Evolutionary conservation across 2,113 vertebrate genomes (phyloP).

Genomic region (Psephotus haematonotus): DNA sequence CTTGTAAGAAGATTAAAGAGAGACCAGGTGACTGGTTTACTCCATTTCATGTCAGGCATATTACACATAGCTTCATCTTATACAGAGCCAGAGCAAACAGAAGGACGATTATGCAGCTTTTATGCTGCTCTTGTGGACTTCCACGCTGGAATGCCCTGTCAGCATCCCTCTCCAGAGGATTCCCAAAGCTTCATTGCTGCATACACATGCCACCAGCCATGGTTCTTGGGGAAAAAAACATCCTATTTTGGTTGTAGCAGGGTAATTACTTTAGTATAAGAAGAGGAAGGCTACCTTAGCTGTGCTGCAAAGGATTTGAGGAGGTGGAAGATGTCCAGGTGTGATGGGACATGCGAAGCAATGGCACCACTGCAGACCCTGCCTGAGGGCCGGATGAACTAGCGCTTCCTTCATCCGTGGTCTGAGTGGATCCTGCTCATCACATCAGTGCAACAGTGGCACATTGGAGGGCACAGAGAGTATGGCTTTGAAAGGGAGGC

Average conservation of each 20-base stretch:
- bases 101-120: not conserved
- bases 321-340: not conserved
- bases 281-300: not conserved
- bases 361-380: not conserved
- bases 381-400: not conserved
- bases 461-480: not conserved
- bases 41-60: not conserved
- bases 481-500: not conserved
- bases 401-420: not conserved
- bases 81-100: not conserved
- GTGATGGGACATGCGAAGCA: not conserved
- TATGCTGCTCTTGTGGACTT: not conserved
- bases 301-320: not conserved
- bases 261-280: not conserved
- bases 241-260: not conserved
- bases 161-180: not conserved
- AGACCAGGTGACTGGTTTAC: not conserved
- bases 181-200: not conserved
- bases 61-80: not conserved
- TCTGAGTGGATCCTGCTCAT: not conserved
- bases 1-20: conserved; percentile 46
- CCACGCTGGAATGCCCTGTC: not conserved
- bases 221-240: not conserved
- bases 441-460: not conserved
- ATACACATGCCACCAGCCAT: not conserved